Evolutionary conservation across 2,888 invertebrate genomes (phyloP), one percentile per base, ranked within the genome.

Genomic region (Dilophus febrilis): DNA sequence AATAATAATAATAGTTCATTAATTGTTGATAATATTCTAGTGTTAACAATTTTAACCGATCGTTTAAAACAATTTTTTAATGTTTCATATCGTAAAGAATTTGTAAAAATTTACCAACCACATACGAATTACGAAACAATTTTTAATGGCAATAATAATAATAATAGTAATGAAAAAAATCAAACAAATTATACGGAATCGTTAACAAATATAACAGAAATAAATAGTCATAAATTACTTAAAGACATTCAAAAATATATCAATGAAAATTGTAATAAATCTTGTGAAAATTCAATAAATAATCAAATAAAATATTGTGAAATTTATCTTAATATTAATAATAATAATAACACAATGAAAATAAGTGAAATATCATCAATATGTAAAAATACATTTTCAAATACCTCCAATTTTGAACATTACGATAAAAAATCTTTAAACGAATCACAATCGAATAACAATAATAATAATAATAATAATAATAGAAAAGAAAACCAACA

Each of bases 1-100:
- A 28, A 14, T 7, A 29, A 37, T 27, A 37, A 27, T 22, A 22
- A 39, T 17, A 35, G 19, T 16, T 16, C 33, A 13, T 5, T 17
- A 33, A 16, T 17, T 16, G 16, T 17, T 22, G 22, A 22, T 6
- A 61, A 61, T 52, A 51, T 62, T 37, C 49, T 63, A 43, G 51
- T 63, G 43, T 51, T 63, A 48, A 62, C 63, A 40, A 55, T 62
- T 46, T 49, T 63, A 38, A 63, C 60, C 49, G 59, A 62, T 48
- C 59, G 56, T 48, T 59, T 61, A 51, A 56, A 61, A 38, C 52
- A 56, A 44, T 61, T 59, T 48, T 49, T 62, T 44, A 58, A 56
- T 45, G 30, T 32, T 16, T 40, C 40, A 53, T 58, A 41, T 51
- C 58, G 42, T 14, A 56, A 57, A 44, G 54, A 52, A 13, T 51